Evolutionary conservation across 2,113 vertebrate genomes (phyloP).

Genomic region (Synchiropus splendidus): DNA sequence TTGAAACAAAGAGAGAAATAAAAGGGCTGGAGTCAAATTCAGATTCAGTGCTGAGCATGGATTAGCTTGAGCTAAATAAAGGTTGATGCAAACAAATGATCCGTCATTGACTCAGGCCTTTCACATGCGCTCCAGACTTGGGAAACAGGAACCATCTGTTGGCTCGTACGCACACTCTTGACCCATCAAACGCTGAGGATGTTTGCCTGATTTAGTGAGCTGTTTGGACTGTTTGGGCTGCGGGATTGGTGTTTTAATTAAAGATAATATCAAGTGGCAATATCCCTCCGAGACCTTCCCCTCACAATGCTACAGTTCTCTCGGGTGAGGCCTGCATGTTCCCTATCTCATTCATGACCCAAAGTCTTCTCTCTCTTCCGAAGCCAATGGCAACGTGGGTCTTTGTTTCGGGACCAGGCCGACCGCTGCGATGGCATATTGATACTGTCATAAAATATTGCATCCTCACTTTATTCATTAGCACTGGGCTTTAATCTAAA

Average conservation of each 20-base stretch:
- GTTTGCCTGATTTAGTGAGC: slow-evolving; percentile 68
- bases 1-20: no score
- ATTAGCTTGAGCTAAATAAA: no score
- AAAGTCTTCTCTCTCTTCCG: slow-evolving; percentile 19
- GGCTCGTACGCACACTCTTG: slow-evolving; percentile 40
- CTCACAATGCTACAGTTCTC: slow-evolving; percentile 59
- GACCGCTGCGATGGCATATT: slow-evolving; percentile 47
- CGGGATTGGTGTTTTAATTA: slow-evolving; percentile 69
- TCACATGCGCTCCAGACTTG: slow-evolving; percentile 46
- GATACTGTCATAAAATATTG: slow-evolving; percentile 67
- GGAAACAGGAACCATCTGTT: slow-evolving; percentile 70
- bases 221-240: slow-evolving; percentile 68
- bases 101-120: no score
- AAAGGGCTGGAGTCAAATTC: no score
- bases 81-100: no score
- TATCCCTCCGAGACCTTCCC: slow-evolving; percentile 49
- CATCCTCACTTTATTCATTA: slow-evolving; percentile 62
- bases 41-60: no score
- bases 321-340: slow-evolving; percentile 31
- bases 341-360: slow-evolving; percentile 17
- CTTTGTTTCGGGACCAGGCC: slow-evolving; percentile 24
- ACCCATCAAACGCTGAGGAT: slow-evolving; percentile 62
- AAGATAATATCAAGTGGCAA: slow-evolving; percentile 72
- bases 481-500: slow-evolving; percentile 72
- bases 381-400: slow-evolving; percentile 39